Conservation (phyloP, 2,888 invertebrate genomes). For the Macropis europaea region DNA sequence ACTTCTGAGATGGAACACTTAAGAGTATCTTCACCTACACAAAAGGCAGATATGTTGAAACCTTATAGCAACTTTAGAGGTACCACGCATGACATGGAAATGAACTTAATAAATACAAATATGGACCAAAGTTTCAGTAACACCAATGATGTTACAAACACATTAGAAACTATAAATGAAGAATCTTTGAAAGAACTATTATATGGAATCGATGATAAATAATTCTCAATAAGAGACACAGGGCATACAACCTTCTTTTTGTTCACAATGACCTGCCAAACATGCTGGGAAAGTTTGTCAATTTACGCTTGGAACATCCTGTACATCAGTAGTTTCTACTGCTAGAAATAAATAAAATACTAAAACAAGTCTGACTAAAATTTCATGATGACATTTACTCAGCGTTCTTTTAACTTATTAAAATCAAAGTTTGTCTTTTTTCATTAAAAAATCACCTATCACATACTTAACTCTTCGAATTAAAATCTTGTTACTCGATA, state of each 20-base stretch:
- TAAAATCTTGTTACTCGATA: neutral
- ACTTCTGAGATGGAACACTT: conserved; percentile 85
- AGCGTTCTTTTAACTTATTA: neutral
- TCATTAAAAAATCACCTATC: neutral
- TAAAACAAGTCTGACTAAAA: neutral
- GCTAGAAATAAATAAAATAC: conserved; percentile 19
- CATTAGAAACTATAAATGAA: conserved; percentile 80
- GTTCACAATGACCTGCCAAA: too few species aligned
- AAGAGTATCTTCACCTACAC: conserved; percentile 80
- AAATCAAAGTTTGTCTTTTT: neutral
- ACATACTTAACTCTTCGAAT: neutral
- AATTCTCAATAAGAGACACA: conserved; percentile 10
- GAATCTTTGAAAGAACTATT: conserved; percentile 81
- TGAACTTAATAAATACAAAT: conserved; percentile 53
- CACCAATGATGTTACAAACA: conserved; percentile 55
- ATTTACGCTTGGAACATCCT: too few species aligned
- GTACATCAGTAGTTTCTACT: conserved; percentile 1
- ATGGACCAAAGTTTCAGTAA: conserved; percentile 55
- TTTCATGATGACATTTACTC: neutral
- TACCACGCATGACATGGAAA: conserved; percentile 16
- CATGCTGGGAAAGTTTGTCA: too few species aligned
- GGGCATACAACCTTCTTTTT: too few species aligned
- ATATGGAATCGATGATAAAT: conserved; percentile 74
- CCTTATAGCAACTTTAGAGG: conserved; percentile 36
- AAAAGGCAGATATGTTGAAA: conserved; percentile 28